phyloP scores from a whole-genome alignment of 2,888 invertebrate genomes.

The Drosophila prolongata region DNA sequence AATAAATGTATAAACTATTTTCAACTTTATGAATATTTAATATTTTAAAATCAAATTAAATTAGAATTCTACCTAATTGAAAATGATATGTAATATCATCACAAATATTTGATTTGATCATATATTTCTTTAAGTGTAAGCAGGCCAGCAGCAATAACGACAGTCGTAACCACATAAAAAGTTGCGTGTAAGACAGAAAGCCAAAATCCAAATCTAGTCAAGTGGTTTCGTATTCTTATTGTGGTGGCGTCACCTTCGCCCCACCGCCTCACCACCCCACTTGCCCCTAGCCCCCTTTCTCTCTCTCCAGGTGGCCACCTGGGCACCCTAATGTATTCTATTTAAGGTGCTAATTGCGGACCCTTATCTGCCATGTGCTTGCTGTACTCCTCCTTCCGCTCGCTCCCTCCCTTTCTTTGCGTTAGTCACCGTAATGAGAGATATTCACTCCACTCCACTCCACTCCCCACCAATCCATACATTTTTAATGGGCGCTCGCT shows the following conservation, averaged over 20 bases:
- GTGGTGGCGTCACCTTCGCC: constrained; percentile 62
- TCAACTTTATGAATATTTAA: too few relatives aligned
- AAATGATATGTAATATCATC: too few relatives aligned
- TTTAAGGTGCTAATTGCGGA: constrained; percentile 74
- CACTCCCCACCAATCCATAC: constrained; percentile 18
- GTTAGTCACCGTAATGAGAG: constrained; percentile 37
- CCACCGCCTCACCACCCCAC: constrained; percentile 5
- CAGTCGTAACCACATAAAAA: constrained; percentile 44
- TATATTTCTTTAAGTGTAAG: background rate
- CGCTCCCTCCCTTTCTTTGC: constrained; percentile 14
- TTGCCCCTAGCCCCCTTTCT: background rate
- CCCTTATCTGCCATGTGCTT: constrained; percentile 48
- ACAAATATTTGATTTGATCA: too few relatives aligned
- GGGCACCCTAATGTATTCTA: constrained; percentile 70
- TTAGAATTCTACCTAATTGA: too few relatives aligned
- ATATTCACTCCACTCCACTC: constrained; percentile 6
- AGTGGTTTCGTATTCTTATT: constrained; percentile 47
- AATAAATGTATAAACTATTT: too few relatives aligned
- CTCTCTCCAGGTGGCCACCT: constrained; percentile 32
- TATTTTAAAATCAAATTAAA: too few relatives aligned
- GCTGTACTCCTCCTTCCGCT: constrained; percentile 1
- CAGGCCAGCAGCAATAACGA: background rate
- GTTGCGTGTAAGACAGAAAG: constrained; percentile 46
- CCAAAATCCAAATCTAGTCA: constrained; percentile 48
- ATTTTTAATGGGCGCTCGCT: constrained; percentile 31